Conservation (phyloP, 2,888 invertebrate genomes). For the Cordilura impudica region DNA sequence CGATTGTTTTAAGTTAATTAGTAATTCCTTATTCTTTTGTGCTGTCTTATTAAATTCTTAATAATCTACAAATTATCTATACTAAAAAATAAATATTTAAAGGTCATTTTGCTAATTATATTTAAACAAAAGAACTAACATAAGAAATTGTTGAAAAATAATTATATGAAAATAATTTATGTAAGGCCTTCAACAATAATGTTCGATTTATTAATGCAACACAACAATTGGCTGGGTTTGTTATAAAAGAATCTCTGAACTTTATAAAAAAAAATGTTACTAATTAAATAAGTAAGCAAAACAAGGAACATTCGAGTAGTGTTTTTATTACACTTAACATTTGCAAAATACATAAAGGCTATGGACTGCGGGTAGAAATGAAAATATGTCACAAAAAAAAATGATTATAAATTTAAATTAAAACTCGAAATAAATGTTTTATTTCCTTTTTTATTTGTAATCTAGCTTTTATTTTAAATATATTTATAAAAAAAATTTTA, state of each 20-base stretch:
- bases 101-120: no score
- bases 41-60: slow-evolving; percentile 19
- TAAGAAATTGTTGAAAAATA: not conserved
- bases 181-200: not conserved
- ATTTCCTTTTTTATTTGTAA: no score
- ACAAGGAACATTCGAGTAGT: slow-evolving; percentile 6
- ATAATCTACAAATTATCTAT: not conserved
- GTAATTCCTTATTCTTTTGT: slow-evolving; percentile 34
- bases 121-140: not conserved
- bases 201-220: not conserved
- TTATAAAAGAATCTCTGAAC: not conserved
- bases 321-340: not conserved
- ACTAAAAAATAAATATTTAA: not conserved
- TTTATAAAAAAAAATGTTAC: slow-evolving; percentile 28
- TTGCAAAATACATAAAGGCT: slow-evolving; percentile 9
- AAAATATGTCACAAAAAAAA: slow-evolving; percentile 30
- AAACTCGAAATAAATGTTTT: no score
- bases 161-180: no score
- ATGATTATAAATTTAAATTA: not conserved
- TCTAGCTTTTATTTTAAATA: no score
- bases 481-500: no score
- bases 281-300: slow-evolving; percentile 24
- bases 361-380: slow-evolving; percentile 28
- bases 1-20: slow-evolving; percentile 26
- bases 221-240: not conserved